A percentile compares a stretch with the other conserved stretches of the same genome.
These are phyloP conservation scores for Empidonax alnorum DNA, from an alignment of 2,113 vertebrate genomes.

Conservation along the genomic window DNA sequence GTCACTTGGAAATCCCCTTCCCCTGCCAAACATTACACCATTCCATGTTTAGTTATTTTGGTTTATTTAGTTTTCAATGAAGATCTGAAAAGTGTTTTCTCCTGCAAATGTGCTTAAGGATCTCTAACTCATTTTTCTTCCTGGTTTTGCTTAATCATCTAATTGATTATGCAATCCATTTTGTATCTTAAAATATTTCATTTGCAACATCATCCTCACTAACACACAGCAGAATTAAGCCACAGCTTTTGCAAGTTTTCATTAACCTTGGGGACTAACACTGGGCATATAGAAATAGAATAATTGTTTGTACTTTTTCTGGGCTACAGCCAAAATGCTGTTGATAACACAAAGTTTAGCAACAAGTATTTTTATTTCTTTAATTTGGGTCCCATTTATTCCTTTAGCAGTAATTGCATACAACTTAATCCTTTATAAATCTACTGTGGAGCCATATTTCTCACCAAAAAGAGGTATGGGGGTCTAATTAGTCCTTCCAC, in stretches of 20 bases:
- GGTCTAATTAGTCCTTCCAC: neutral
- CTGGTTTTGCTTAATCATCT: neutral
- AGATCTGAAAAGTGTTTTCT: neutral
- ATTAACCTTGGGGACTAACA: neutral
- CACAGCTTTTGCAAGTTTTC: neutral
- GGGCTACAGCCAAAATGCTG: neutral
- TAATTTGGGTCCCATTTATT: neutral
- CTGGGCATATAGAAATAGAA: neutral
- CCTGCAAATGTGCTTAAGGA: neutral
- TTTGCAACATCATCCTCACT: neutral
- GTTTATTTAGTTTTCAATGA: neutral
- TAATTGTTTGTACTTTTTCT: neutral
- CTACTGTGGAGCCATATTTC: neutral
- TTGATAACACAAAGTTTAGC: neutral
- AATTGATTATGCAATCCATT: neutral
- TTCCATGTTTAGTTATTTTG: neutral
- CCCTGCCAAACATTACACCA: neutral
- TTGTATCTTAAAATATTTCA: neutral
- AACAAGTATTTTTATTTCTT: neutral
- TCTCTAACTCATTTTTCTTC: neutral
- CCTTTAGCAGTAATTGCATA: neutral
- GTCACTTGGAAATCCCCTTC: neutral
- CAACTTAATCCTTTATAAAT: neutral
- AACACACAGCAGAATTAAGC: neutral
- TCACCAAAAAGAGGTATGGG: neutral